Conservation (phyloP, 1,140 invertebrate genomes). For the Globodera rostochiensis region DNA sequence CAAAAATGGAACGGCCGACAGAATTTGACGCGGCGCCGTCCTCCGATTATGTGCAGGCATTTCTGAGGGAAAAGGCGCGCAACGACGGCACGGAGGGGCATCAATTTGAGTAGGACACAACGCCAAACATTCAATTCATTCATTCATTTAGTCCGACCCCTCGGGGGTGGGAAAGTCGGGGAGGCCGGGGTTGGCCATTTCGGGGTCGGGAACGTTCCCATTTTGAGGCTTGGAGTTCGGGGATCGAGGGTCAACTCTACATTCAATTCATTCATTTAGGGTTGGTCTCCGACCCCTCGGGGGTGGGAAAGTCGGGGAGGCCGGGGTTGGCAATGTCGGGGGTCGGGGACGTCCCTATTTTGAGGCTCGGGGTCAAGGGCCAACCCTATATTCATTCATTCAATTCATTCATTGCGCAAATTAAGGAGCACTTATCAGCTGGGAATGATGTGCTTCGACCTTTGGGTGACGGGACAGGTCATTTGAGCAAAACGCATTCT, state of each 20-base stretch:
- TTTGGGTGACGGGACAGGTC: slow-evolving; percentile 26
- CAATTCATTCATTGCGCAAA: not conserved
- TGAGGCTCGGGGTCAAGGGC: too few species aligned
- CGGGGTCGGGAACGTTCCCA: too few species aligned
- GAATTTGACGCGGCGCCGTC: not conserved
- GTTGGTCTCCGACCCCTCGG: too few species aligned
- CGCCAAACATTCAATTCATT: slow-evolving; percentile 10
- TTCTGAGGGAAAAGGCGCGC: slow-evolving; percentile 23
- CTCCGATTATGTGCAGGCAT: slow-evolving; percentile 19
- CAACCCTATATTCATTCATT: not conserved
- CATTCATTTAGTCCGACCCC: too few species aligned
- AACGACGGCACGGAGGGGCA: slow-evolving; percentile 7
- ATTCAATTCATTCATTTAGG: not conserved
- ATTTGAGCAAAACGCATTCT: not conserved
- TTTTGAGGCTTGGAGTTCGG: too few species aligned
- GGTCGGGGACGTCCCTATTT: too few species aligned
- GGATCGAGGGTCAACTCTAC: too few species aligned
- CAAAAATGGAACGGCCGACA: not conserved
- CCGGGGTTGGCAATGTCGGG: too few species aligned
- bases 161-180: too few species aligned
- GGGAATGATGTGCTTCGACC: slow-evolving; percentile 11
- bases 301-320: too few species aligned
- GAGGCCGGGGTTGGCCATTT: too few species aligned
- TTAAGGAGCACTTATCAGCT: slow-evolving; percentile 26
- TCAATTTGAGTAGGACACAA: slow-evolving; percentile 6